phyloP scores from a whole-genome alignment of 2,888 invertebrate genomes.

The Andrena fulva region DNA sequence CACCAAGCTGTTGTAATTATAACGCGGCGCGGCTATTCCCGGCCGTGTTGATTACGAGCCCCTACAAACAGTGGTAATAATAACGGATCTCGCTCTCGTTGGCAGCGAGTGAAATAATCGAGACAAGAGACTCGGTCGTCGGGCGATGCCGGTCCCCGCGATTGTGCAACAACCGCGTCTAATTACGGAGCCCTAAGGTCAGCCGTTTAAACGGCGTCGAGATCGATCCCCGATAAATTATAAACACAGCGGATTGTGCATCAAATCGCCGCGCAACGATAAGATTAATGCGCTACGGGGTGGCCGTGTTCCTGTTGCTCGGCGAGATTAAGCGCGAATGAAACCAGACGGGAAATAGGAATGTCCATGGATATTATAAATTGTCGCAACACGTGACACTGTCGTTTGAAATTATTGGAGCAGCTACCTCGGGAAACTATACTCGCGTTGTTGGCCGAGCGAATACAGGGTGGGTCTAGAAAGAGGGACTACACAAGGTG shows the following conservation, averaged over 20 bases:
- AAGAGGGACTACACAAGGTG: too few relatives aligned
- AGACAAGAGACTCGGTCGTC: neutral
- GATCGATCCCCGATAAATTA: constrained; percentile 29
- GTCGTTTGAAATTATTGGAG: constrained; percentile 5
- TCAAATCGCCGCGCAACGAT: neutral
- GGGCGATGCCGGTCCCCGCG: neutral
- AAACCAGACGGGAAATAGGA: constrained; percentile 4
- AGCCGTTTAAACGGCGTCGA: neutral
- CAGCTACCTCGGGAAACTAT: neutral
- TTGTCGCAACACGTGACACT: neutral
- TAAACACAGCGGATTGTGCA: constrained; percentile 17
- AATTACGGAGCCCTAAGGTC: constrained; percentile 47
- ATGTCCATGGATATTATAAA: constrained; percentile 2
- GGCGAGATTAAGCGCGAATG: constrained; percentile 10
- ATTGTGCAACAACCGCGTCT: constrained; percentile 32
- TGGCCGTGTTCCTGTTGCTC: neutral
- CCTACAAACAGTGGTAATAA: constrained; percentile 40
- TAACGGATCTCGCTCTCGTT: constrained; percentile 30
- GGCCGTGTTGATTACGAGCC: constrained; percentile 18
- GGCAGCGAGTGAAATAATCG: constrained; percentile 13
- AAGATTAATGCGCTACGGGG: constrained; percentile 12
- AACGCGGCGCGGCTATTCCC: constrained; percentile 33
- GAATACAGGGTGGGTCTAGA: too few relatives aligned
- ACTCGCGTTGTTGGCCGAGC: too few relatives aligned
- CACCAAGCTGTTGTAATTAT: constrained; percentile 36